Percentiles rank a stretch among this genome's conserved stretches.
Evolutionary conservation across 2,888 invertebrate species (phyloP).

Genomic region (Synergus umbraculus): DNA sequence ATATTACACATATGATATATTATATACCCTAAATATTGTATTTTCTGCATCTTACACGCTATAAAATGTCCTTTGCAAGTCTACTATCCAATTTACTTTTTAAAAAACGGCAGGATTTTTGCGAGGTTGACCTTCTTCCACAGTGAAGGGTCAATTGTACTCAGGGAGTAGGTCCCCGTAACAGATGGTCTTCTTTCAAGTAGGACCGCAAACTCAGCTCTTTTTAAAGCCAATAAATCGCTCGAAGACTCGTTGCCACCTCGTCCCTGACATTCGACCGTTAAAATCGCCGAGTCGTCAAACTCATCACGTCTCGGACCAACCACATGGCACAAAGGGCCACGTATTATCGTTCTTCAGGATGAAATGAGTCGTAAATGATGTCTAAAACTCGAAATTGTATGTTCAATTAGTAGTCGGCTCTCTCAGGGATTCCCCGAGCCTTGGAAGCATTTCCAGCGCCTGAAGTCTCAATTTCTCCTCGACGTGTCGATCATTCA

Average conservation of each 20-base stretch:
- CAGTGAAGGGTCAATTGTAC: conserved; percentile 35
- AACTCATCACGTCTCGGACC: conserved; percentile 35
- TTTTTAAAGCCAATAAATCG: conserved; percentile 39
- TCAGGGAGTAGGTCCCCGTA: conserved; percentile 17
- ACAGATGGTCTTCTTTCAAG: conserved; percentile 42
- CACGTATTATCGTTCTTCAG: conserved; percentile 45
- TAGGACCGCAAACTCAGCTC: conserved; percentile 40
- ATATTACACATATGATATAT: no score
- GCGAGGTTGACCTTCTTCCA: conserved; percentile 32
- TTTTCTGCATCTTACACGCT: no score
- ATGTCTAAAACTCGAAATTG: conserved; percentile 18
- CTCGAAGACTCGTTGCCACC: conserved; percentile 28
- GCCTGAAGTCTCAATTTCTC: conserved; percentile 59
- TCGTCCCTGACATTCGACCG: conserved; percentile 41
- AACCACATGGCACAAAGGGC: conserved; percentile 43
- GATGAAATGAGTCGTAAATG: conserved; percentile 7
- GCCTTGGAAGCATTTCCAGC: conserved; percentile 11
- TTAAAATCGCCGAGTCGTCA: conserved; percentile 36
- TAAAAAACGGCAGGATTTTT: conserved; percentile 2
- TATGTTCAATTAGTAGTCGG: conserved; percentile 45
- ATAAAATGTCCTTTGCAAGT: no score
- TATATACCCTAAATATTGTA: no score
- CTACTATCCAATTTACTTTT: conserved; percentile 31
- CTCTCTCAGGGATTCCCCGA: conserved; percentile 11
- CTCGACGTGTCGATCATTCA: conserved; percentile 23